Conservation (phyloP, 2,113 vertebrate species). For the Oryzias curvinotus region DNA sequence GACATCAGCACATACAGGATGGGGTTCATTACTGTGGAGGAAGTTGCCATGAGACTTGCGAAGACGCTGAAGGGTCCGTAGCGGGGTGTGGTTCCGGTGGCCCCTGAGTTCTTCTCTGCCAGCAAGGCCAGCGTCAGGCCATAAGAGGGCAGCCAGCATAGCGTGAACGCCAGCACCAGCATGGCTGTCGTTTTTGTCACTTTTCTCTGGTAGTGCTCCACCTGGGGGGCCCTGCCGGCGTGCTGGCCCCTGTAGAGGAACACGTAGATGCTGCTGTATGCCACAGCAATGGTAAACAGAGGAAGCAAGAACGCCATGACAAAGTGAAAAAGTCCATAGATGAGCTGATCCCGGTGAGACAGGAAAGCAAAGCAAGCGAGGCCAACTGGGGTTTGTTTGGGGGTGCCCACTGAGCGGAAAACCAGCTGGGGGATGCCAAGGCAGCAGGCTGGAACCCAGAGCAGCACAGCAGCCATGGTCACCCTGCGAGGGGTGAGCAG, state of each 20-base stretch:
- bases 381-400: background rate
- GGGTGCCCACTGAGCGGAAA: slow-evolving; percentile 59
- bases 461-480: slow-evolving; percentile 20
- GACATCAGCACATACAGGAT: slow-evolving; percentile 79
- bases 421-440: slow-evolving; percentile 72
- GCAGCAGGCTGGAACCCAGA: slow-evolving; percentile 71
- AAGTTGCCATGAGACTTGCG: slow-evolving; percentile 72
- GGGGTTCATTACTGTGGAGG: slow-evolving; percentile 76
- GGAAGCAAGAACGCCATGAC: slow-evolving; percentile 72
- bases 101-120: slow-evolving; percentile 19
- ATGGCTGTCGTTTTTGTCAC: slow-evolving; percentile 74
- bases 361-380: slow-evolving; percentile 71
- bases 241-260: slow-evolving; percentile 61
- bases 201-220: slow-evolving; percentile 74
- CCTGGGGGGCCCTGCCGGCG: slow-evolving; percentile 40
- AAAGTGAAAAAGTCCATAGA: slow-evolving; percentile 73
- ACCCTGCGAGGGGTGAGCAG: slow-evolving; percentile 52
- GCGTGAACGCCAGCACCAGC: slow-evolving; percentile 75
- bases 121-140: slow-evolving; percentile 68
- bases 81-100: slow-evolving; percentile 51
- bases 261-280: slow-evolving; percentile 66
- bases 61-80: slow-evolving; percentile 67
- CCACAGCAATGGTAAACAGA: slow-evolving; percentile 63
- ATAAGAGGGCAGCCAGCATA: slow-evolving; percentile 80
- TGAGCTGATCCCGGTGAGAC: slow-evolving; percentile 60